phyloP scores from a whole-genome alignment of 2,888 invertebrate species.

The Chloroclysta siterata region DNA sequence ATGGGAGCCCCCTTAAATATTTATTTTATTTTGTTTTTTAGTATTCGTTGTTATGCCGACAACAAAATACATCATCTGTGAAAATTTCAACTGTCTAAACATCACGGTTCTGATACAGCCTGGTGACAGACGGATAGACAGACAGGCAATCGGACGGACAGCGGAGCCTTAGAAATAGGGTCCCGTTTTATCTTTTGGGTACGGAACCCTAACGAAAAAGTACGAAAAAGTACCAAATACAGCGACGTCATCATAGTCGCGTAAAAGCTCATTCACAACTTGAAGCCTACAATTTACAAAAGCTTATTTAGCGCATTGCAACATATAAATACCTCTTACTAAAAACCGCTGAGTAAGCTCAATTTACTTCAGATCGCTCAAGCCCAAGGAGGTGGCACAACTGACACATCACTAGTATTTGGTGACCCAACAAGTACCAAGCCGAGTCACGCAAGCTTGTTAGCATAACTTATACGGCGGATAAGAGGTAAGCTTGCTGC shows the following conservation, averaged over 20 bases:
- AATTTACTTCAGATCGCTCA: conserved; percentile 32
- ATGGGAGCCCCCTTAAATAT: too few species aligned
- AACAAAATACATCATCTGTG: too few species aligned
- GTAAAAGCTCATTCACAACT: not conserved
- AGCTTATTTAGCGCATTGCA: not conserved
- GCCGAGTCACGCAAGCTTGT: conserved; percentile 66
- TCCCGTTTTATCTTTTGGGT: too few species aligned
- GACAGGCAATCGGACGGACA: too few species aligned
- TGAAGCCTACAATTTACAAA: not conserved
- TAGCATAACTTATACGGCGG: conserved; percentile 73
- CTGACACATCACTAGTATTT: conserved; percentile 25
- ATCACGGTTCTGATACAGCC: too few species aligned
- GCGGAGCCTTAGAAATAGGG: too few species aligned
- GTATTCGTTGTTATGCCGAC: too few species aligned
- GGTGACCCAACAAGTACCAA: conserved; percentile 34
- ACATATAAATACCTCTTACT: not conserved
- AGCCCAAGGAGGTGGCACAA: conserved; percentile 15
- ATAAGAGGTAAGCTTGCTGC: conserved; percentile 67
- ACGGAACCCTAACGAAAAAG: too few species aligned
- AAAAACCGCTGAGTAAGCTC: conserved; percentile 25
- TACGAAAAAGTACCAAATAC: too few species aligned
- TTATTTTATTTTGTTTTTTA: too few species aligned
- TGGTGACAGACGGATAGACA: too few species aligned
- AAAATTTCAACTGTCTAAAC: too few species aligned
- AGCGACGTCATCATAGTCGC: not conserved